Evolutionary conservation across 2,888 invertebrate species (phyloP).

Genomic region (Heteromurus nitidus): DNA sequence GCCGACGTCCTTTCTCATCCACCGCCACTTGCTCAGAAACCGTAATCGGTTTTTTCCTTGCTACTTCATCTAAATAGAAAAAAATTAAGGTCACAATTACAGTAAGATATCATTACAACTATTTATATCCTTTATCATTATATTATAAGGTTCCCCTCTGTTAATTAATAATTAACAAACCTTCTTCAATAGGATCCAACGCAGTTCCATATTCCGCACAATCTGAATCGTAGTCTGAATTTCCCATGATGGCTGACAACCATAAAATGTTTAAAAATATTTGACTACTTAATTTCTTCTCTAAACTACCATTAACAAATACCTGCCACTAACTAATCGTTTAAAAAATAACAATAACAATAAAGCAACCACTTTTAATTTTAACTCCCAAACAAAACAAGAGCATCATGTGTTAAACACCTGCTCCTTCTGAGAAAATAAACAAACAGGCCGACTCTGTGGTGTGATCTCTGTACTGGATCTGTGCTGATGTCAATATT

Average conservation of each 20-base stretch:
- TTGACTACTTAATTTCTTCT: no score
- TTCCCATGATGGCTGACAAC: slow-evolving; percentile 34
- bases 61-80: slow-evolving; percentile 82
- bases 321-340: no score
- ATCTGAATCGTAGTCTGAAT: slow-evolving; percentile 79
- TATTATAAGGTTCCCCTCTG: neutral
- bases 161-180: slow-evolving; percentile 76
- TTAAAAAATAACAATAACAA: no score
- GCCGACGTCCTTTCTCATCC: slow-evolving; percentile 89
- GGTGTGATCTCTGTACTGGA: no score
- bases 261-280: no score
- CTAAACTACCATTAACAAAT: no score
- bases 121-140: neutral
- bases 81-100: slow-evolving; percentile 25
- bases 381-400: no score
- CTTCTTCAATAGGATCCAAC: slow-evolving; percentile 88
- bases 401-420: no score
- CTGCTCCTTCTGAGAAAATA: no score
- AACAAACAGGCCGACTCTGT: no score
- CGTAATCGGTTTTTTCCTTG: slow-evolving; percentile 86
- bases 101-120: neutral
- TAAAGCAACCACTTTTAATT: no score
- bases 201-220: slow-evolving; percentile 87
- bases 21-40: slow-evolving; percentile 90
- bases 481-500: no score